A percentile compares a stretch with the other conserved stretches of the same genome.
Conservation (phyloP, 2,113 vertebrate genomes). For the Setophaga petechia region DNA sequence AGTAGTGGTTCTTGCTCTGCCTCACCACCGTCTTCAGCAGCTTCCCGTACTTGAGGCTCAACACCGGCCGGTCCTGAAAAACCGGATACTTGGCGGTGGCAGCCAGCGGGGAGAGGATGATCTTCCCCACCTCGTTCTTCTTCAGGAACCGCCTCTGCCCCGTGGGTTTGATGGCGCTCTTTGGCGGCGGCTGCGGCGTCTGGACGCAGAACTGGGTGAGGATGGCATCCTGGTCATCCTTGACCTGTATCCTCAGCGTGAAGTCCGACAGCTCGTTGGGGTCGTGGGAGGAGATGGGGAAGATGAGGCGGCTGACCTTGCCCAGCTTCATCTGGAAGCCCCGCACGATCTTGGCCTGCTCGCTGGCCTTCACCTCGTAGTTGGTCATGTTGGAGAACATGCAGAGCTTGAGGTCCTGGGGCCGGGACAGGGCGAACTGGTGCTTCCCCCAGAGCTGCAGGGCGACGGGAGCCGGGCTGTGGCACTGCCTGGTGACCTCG, state of each 20-base stretch:
- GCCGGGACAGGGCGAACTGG: conserved; percentile 85
- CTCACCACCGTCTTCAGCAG: conserved; percentile 92
- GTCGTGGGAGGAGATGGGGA: conserved; percentile 82
- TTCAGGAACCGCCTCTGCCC: conserved; percentile 92
- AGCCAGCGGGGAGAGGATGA: conserved; percentile 88
- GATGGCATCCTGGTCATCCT: conserved; percentile 85
- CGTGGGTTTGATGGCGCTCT: conserved; percentile 79
- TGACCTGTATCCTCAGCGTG: conserved; percentile 89
- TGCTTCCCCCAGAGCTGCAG: conserved; percentile 97
- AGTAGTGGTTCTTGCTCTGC: conserved; percentile 91
- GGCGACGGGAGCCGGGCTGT: conserved; percentile 79
- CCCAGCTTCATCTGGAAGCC: conserved; percentile 96
- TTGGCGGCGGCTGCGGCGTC: conserved; percentile 88
- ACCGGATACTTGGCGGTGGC: conserved; percentile 86
- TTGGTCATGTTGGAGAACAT: conserved; percentile 96
- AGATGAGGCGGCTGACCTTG: conserved; percentile 90
- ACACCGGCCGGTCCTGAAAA: conserved; percentile 88
- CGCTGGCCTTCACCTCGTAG: conserved; percentile 83
- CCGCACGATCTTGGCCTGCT: conserved; percentile 83
- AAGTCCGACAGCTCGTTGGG: conserved; percentile 87
- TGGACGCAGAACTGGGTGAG: conserved; percentile 95
- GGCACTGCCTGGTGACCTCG: conserved; percentile 83
- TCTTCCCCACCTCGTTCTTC: conserved; percentile 94
- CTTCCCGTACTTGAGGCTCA: conserved; percentile 90
- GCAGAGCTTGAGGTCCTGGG: conserved; percentile 89